Conservation (phyloP, 2,888 invertebrate genomes). For the Xanthia togata region DNA sequence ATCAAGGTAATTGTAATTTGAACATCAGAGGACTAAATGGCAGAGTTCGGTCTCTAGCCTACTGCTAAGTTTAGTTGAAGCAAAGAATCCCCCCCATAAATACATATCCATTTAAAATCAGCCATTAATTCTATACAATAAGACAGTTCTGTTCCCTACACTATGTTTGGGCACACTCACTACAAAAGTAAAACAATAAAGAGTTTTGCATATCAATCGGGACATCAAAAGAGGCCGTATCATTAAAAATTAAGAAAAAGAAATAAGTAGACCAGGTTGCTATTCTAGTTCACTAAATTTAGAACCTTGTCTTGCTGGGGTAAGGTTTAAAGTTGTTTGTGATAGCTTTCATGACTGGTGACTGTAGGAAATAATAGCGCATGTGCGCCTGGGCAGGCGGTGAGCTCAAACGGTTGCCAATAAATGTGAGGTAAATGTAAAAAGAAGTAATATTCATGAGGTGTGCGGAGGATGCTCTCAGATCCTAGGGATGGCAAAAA, state of each 20-base stretch:
- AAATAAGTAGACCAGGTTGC: conserved; percentile 57
- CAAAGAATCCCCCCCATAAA: conserved; percentile 25
- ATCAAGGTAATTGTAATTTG: background rate
- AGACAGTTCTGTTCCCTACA: conserved; percentile 48
- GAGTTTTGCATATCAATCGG: conserved; percentile 86
- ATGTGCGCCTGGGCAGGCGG: conserved; percentile 80
- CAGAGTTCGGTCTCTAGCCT: conserved; percentile 1
- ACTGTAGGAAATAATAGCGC: conserved; percentile 68
- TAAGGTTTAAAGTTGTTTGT: conserved; percentile 54
- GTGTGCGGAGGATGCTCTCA: conserved; percentile 72
- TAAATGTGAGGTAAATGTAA: conserved; percentile 82
- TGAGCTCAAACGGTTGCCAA: conserved; percentile 81
- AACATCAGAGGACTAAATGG: background rate
- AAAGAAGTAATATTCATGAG: conserved; percentile 86
- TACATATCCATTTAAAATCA: conserved; percentile 37
- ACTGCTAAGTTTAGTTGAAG: background rate
- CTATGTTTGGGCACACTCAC: conserved; percentile 63
- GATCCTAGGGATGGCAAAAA: conserved; percentile 62
- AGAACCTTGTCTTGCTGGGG: conserved; percentile 31
- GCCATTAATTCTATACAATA: conserved; percentile 55
- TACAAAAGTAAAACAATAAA: conserved; percentile 79
- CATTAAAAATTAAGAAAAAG: conserved; percentile 78
- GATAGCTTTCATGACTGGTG: conserved; percentile 55
- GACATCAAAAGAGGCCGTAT: conserved; percentile 84
- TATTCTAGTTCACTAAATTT: conserved; percentile 31